These are phyloP conservation scores for Epistrophe eligans DNA, from an alignment of 2,888 invertebrate genomes.

Conservation along the genomic window DNA sequence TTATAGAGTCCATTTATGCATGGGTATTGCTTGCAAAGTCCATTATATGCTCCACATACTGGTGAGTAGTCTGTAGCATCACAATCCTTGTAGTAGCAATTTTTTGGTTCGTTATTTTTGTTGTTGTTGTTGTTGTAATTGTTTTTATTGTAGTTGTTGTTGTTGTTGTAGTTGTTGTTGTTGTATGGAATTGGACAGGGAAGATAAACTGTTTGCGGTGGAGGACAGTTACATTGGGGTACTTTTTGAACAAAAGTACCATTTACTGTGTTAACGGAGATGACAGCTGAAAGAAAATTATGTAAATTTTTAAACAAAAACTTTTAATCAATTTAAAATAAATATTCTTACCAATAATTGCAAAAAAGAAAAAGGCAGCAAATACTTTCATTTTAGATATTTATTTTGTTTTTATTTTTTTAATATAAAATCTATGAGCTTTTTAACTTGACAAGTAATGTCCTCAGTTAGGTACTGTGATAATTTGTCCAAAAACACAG, in stretches of 20 bases:
- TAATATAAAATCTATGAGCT: neutral
- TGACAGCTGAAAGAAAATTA: neutral
- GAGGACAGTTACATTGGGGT: neutral
- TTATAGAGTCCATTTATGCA: neutral
- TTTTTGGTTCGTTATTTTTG: neutral
- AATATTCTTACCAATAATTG: conserved; percentile 11
- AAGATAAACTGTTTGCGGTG: no score
- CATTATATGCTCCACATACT: neutral
- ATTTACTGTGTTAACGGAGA: neutral
- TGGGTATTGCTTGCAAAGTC: fast-evolving
- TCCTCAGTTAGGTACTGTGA: neutral
- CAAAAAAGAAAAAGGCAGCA: neutral
- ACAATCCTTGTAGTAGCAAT: neutral
- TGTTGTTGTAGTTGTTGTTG: no score
- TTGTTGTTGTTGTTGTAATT: no score
- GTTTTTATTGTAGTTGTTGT: no score
- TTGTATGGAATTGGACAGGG: no score
- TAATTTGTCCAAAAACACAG: no score
- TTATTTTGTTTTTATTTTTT: neutral
- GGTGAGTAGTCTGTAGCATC: neutral
- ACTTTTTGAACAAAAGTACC: neutral
- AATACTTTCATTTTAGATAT: neutral
- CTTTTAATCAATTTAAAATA: neutral
- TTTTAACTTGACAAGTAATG: no score
- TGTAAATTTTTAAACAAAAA: neutral